Base-by-base conservation (phyloP, 1,140 invertebrate species). In the Drosophila paulistorum region DNA sequence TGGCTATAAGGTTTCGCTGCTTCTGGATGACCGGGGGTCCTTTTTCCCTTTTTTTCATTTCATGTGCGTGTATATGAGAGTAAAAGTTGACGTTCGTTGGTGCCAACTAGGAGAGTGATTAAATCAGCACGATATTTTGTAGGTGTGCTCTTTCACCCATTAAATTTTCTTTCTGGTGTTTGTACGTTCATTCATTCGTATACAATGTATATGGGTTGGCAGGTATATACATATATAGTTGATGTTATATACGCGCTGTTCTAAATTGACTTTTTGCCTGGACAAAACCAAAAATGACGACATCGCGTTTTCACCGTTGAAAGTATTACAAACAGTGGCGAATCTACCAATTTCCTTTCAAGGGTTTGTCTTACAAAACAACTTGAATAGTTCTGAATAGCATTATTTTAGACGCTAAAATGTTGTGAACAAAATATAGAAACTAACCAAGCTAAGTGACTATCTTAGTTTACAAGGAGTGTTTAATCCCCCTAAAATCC, bases 81-180 rank as follows among this genome's bases (percentile, higher is more conserved):
- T 81, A 73, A 72, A 79, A 86, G 82, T 86, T 86, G 83, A 81
- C 83, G 84, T 87, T 82, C 79, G 79, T 63, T 83, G 81, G 80
- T 87, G 71, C 68, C 81, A 73, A 71, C 84, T 80, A 83, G 89
- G 83, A 87, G 89, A 87, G 83, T 87, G 83, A 87, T 87, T 87
- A 87, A 87, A 87, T 87, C 83, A 87, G 83, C 83, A 87, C 83
- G 83, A 87, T 87, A 89, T 89, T 89, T 87, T 87, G 84, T 87
- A 87, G 84, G 83, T 87, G 83, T 86, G 83, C 55, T 33, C 57
- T 14, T 71, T 87, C 84, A 87, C 80, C 84, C 76, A 87, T 86
- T 87, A 83, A 78, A 79, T 87, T 82, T 30, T 82, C 62, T 72
- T 65, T n/a, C 17, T 41, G 10, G 30, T 41, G 45, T 39, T 20